Percentiles rank a stretch among this genome's conserved stretches.
Evolutionary conservation across 2,113 vertebrate genomes (phyloP).

Genomic region (Steatornis caripensis): DNA sequence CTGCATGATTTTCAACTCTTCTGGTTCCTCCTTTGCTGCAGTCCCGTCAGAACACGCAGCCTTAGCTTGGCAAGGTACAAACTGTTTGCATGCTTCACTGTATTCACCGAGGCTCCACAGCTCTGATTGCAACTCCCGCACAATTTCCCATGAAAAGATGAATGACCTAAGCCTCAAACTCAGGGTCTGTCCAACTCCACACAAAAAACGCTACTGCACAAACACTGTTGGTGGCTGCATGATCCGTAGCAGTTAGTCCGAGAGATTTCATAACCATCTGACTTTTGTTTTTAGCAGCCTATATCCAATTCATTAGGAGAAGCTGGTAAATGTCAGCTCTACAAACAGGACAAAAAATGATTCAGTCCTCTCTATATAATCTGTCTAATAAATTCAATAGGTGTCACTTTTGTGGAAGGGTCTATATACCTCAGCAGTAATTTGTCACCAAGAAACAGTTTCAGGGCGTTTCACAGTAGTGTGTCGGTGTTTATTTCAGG

Average conservation of each 20-base stretch:
- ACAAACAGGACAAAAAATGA: constrained; percentile 33
- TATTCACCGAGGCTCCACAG: background rate
- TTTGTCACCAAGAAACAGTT: constrained; percentile 58
- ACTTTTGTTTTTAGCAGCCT: constrained; percentile 24
- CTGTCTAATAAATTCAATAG: constrained; percentile 62
- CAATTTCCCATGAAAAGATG: background rate
- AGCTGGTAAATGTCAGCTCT: constrained; percentile 41
- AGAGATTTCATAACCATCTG: background rate
- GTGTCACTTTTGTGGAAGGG: constrained; percentile 51
- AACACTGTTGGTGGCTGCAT: background rate
- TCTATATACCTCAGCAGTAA: constrained; percentile 50
- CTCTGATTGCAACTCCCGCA: background rate
- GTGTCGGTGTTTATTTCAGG: constrained; percentile 60
- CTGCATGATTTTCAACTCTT: background rate
- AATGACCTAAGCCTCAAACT: background rate
- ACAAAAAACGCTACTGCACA: background rate
- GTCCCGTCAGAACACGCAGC: background rate
- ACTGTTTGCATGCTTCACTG: fast-evolving
- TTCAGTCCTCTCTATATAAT: background rate
- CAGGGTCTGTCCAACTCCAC: background rate
- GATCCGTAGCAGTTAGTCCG: background rate
- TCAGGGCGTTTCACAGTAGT: constrained; percentile 30
- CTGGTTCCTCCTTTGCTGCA: background rate
- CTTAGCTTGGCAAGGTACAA: background rate
- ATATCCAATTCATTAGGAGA: constrained; percentile 17